phyloP scores from a whole-genome alignment of 2,888 invertebrate genomes.

The Callosobruchus maculatus region DNA sequence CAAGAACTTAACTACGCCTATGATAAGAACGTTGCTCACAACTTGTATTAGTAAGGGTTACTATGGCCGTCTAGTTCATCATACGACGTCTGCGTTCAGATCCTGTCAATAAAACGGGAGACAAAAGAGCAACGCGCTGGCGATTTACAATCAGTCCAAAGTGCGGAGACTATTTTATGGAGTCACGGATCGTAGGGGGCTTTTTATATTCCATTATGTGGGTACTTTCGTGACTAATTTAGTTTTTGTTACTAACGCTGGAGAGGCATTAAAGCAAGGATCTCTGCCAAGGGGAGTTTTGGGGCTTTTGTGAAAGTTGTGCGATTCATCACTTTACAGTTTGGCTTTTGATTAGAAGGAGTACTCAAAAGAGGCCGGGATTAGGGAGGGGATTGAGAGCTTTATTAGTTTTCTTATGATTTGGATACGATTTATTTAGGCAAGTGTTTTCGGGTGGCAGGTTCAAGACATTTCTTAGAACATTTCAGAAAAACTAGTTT shows the following conservation, averaged over 20 bases:
- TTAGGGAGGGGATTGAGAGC: not conserved
- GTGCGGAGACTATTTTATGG: not conserved
- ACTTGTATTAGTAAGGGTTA: no score
- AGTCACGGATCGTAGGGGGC: not conserved
- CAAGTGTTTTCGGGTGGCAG: no score
- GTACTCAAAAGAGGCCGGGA: not conserved
- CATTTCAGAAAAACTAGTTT: no score
- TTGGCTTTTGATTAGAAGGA: not conserved
- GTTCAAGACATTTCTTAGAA: no score
- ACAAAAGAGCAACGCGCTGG: not conserved
- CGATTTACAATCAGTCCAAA: not conserved
- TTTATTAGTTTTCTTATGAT: not conserved
- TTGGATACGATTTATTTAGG: not conserved
- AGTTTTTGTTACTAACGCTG: slow-evolving; percentile 2
- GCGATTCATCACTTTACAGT: not conserved
- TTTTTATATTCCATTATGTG: slow-evolving; percentile 5
- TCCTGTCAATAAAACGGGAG: not conserved
- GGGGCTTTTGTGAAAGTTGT: not conserved
- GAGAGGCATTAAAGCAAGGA: not conserved
- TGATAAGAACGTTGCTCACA: no score
- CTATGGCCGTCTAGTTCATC: not conserved
- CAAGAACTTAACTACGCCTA: no score
- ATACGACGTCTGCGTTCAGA: not conserved
- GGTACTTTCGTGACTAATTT: not conserved
- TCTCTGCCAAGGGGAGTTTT: not conserved